phyloP scores from a whole-genome alignment of 2,888 invertebrate species.

The Acanthosepion lycidas region DNA sequence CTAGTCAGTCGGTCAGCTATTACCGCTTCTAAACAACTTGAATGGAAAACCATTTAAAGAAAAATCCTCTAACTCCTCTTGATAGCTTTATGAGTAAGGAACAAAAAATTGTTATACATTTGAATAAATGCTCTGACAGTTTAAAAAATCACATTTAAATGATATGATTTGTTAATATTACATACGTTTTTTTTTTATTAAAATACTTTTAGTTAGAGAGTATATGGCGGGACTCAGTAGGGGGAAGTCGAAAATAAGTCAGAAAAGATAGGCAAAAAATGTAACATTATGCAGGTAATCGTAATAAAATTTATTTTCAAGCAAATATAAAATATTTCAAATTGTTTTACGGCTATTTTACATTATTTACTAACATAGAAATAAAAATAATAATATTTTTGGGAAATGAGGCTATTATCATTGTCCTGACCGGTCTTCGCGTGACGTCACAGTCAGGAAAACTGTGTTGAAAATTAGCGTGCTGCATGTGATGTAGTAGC shows the following conservation, averaged over 20 bases:
- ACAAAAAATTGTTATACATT: not conserved
- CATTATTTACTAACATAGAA: not conserved
- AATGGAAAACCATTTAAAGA: not conserved
- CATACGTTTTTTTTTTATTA: not conserved
- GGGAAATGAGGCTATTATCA: not conserved
- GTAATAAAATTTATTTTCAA: not conserved
- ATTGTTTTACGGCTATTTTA: not conserved
- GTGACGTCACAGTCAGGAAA: constrained; percentile 33
- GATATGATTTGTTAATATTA: not conserved
- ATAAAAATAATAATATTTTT: not conserved
- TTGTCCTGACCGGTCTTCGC: not conserved
- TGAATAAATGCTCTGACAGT: not conserved
- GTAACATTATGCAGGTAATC: not conserved
- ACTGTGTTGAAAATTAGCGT: not conserved
- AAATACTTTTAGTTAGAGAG: constrained; percentile 16
- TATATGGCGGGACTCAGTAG: not conserved
- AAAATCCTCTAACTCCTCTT: not conserved
- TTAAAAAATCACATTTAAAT: not conserved
- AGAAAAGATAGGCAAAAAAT: not conserved
- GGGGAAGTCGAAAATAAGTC: not conserved
- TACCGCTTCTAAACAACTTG: not conserved
- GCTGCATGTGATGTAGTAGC: not conserved
- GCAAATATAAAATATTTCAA: not conserved
- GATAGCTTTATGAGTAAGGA: not conserved
- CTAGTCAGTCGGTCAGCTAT: not conserved